These are phyloP conservation scores for Aporophyla nigra DNA, from an alignment of 2,888 invertebrate genomes.

Conservation along the genomic window DNA sequence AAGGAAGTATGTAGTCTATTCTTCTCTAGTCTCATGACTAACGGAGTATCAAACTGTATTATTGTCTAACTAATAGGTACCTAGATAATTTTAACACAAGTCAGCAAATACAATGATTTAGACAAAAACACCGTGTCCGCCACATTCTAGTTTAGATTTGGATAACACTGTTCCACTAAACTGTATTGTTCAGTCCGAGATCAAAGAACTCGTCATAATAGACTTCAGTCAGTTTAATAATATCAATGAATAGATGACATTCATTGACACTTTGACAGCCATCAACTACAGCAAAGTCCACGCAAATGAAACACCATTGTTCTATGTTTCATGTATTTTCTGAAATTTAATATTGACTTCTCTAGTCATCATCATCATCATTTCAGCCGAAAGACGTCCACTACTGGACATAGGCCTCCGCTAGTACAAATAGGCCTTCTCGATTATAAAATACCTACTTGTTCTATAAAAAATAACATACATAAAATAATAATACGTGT, in stretches of 20 bases:
- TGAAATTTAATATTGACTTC: not conserved
- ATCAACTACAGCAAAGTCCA: not conserved
- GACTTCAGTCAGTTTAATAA: not conserved
- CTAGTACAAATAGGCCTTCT: no score
- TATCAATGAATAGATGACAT: slow-evolving; percentile 12
- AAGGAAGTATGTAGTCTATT: no score
- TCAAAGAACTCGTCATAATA: slow-evolving; percentile 20
- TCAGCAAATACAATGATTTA: not conserved
- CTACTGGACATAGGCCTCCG: no score
- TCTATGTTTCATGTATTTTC: slow-evolving; percentile 1
- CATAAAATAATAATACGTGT: no score
- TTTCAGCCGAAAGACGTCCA: no score
- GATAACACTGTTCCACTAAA: not conserved
- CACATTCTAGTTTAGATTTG: not conserved
- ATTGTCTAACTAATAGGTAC: not conserved
- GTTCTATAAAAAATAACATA: no score
- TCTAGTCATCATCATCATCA: no score
- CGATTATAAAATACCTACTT: no score
- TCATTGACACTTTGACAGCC: slow-evolving; percentile 20
- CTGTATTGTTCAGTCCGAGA: not conserved
- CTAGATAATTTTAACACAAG: not conserved
- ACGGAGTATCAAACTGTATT: not conserved
- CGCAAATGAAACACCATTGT: slow-evolving; percentile 1
- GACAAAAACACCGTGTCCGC: not conserved
- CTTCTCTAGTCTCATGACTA: no score